Percentiles rank a stretch among this genome's conserved stretches.
Evolutionary conservation across 2,888 invertebrate genomes (phyloP).

Genomic region (Coelopa pilipes): DNA sequence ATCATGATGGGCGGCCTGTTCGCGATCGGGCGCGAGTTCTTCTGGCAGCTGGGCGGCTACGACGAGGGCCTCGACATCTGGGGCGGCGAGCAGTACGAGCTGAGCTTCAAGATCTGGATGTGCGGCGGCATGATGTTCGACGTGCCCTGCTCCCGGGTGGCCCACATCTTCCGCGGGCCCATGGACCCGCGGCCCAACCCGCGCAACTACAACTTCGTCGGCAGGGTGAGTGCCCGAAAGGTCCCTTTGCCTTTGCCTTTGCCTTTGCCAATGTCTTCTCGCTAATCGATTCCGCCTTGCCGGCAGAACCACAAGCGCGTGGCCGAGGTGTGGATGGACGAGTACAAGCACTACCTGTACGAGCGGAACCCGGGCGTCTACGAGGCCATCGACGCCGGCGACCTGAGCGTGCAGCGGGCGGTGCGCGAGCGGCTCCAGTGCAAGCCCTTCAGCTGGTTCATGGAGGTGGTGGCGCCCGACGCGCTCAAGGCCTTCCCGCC

Average conservation of each 20-base stretch:
- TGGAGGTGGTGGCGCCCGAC: conserved; percentile 92
- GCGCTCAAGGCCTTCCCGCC: conserved; percentile 88
- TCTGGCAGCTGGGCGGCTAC: conserved; percentile 96
- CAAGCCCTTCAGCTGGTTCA: conserved; percentile 95
- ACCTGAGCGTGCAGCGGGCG: conserved; percentile 80
- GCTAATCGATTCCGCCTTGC: neutral
- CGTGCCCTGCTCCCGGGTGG: conserved; percentile 92
- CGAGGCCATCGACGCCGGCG: conserved; percentile 79
- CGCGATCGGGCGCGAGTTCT: conserved; percentile 89
- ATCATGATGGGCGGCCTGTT: conserved; percentile 98
- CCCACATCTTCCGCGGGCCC: conserved; percentile 89
- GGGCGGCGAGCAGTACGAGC: conserved; percentile 98
- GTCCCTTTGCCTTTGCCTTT: too few relatives aligned
- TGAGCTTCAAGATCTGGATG: conserved; percentile 97
- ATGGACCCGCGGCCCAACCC: conserved; percentile 91
- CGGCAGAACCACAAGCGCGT: conserved; percentile 88
- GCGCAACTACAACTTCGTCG: conserved; percentile 87
- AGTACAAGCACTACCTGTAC: conserved; percentile 90
- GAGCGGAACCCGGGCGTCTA: conserved; percentile 78
- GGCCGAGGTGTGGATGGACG: conserved; percentile 99
- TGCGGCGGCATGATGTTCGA: conserved; percentile 94
- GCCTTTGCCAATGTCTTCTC: neutral
- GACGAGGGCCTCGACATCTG: conserved; percentile 93
- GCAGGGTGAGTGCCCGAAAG: conserved; percentile 46
- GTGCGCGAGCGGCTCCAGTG: conserved; percentile 82